Percentiles rank a stretch among this genome's conserved stretches.
These are phyloP conservation scores for Tinea trinotella DNA, from an alignment of 2,888 invertebrate genomes.

Conservation along the genomic window DNA sequence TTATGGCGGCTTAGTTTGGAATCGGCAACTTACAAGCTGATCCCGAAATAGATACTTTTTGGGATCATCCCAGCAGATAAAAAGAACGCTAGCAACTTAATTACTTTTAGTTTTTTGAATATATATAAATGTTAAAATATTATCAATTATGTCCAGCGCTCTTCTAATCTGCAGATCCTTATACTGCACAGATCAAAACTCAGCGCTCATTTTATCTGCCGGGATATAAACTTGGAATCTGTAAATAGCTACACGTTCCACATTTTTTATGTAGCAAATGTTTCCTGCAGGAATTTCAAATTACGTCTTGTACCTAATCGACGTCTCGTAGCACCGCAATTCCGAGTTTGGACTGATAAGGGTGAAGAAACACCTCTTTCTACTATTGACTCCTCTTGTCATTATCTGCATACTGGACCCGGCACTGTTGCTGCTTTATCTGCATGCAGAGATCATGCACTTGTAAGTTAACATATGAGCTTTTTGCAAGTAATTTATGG, in stretches of 20 bases:
- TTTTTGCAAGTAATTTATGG: too few relatives aligned
- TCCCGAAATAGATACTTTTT: too few relatives aligned
- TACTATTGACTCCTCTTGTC: constrained; percentile 64
- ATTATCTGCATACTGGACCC: constrained; percentile 75
- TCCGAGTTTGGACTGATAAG: constrained; percentile 71
- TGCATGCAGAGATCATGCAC: constrained; percentile 73
- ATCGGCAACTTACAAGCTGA: too few relatives aligned
- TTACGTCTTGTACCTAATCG: constrained; percentile 76
- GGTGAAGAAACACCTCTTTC: constrained; percentile 52
- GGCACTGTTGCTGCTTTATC: constrained; percentile 77
- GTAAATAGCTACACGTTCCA: background rate
- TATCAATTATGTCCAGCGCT: too few relatives aligned
- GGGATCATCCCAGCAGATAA: too few relatives aligned
- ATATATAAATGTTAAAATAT: too few relatives aligned
- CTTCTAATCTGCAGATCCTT: too few relatives aligned
- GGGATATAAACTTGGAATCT: background rate
- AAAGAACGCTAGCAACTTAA: too few relatives aligned
- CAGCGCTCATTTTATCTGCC: too few relatives aligned
- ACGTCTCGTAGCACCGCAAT: constrained; percentile 71
- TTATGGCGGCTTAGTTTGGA: too few relatives aligned
- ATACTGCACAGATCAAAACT: too few relatives aligned
- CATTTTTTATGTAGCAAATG: background rate
- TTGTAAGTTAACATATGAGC: constrained; percentile 72
- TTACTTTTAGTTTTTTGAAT: too few relatives aligned
- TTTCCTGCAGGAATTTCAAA: constrained; percentile 66